Evolutionary conservation across 92 coral and sea anemone species (phyloP).

Genomic region (Montipora capitata): DNA sequence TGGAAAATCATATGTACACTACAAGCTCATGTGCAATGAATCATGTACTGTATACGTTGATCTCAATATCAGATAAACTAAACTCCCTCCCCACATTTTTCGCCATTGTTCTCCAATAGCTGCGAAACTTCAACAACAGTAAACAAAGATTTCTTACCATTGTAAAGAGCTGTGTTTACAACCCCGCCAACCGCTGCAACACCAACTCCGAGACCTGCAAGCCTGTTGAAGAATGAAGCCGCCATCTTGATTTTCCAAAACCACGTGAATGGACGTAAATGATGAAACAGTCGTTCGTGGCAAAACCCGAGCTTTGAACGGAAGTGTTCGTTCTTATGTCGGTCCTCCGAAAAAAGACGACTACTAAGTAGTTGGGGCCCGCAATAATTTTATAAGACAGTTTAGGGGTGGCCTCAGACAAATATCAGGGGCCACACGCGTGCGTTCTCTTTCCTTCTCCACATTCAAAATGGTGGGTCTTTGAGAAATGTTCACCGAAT

Average conservation of each 20-base stretch:
- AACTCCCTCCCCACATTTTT: background rate
- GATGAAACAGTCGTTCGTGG: conserved; percentile 38
- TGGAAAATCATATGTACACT: too few species aligned
- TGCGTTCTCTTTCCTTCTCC: conserved; percentile 85
- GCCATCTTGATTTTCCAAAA: conserved; percentile 90
- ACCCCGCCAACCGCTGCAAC: conserved; percentile 99
- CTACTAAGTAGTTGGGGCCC: conserved; percentile 28
- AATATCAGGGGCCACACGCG: conserved; percentile 93
- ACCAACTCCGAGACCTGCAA: conserved; percentile 94
- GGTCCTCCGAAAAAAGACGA: background rate
- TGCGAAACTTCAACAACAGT: background rate
- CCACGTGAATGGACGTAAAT: conserved; percentile 89
- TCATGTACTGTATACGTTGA: too few species aligned
- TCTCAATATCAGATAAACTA: background rate
- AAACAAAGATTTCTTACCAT: conserved; percentile 77
- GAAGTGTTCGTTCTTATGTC: background rate
- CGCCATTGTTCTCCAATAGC: background rate
- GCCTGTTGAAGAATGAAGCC: conserved; percentile 88
- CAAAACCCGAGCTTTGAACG: background rate
- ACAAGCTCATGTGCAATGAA: too few species aligned
- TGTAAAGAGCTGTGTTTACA: conserved; percentile 94
- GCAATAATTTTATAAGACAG: conserved; percentile 20
- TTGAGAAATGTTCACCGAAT: background rate
- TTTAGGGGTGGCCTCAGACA: conserved; percentile 83
- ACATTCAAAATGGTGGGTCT: conserved; percentile 84